phyloP scores from a whole-genome alignment of 2,797 vertebrate genomes.

The Setipinna tenuifilis region DNA sequence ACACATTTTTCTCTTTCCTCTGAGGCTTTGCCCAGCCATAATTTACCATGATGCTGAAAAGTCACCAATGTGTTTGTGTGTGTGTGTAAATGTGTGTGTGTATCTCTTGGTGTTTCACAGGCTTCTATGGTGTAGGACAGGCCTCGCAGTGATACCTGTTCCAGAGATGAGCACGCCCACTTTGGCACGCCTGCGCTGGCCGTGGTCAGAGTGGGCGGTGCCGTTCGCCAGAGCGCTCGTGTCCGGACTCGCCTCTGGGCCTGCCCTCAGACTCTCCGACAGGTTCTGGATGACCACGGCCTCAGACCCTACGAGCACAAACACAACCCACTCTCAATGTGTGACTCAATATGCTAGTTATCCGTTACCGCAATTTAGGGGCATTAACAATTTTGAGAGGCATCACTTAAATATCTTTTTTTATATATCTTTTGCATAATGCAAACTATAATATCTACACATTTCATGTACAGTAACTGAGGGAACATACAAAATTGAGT shows the following conservation, averaged over 20 bases:
- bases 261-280: slow-evolving; percentile 62
- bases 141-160: slow-evolving; percentile 75
- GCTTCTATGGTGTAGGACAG: no score
- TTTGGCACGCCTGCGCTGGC: slow-evolving; percentile 68
- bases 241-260: slow-evolving; percentile 7
- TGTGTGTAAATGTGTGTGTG: neutral
- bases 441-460: no score
- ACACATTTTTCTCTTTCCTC: neutral
- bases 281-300: slow-evolving; percentile 73
- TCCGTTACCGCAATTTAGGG: neutral
- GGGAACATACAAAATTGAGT: neutral
- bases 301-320: slow-evolving; percentile 60
- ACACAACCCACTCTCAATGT: neutral
- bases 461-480: neutral
- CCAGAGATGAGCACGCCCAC: slow-evolving; percentile 95
- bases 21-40: neutral
- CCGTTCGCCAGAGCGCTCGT: slow-evolving; percentile 25
- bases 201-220: slow-evolving; percentile 39
- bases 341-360: neutral
- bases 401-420: no score
- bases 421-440: no score
- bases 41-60: neutral
- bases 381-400: neutral
- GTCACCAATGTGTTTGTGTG: neutral
- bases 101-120: no score